phyloP scores from a whole-genome alignment of 2,797 vertebrate genomes.

The Falco biarmicus region DNA sequence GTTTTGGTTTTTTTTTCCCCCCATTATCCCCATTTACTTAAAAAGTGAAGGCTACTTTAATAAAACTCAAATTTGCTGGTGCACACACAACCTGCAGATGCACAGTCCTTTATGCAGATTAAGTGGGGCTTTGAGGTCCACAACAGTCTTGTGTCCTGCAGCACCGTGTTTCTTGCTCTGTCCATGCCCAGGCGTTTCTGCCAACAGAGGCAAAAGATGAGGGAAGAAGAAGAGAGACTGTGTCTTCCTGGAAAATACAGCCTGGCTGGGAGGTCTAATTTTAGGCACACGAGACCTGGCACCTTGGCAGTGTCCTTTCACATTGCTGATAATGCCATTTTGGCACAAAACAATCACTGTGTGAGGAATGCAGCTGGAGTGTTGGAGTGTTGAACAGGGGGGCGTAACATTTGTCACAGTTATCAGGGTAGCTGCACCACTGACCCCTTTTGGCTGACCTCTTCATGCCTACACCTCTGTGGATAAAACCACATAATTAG shows the following conservation, averaged over 20 bases:
- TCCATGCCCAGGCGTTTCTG: neutral
- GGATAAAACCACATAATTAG: neutral
- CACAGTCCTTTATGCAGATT: neutral
- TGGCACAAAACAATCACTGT: neutral
- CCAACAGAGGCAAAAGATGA: neutral
- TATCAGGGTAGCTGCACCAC: neutral
- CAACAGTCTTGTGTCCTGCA: neutral
- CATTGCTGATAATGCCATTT: slow-evolving; percentile 2
- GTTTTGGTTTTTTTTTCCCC: neutral
- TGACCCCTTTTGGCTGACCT: slow-evolving; percentile 16
- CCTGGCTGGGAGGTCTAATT: slow-evolving; percentile 68
- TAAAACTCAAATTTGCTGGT: neutral
- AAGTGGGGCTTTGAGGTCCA: neutral
- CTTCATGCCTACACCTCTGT: neutral
- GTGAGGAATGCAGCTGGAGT: slow-evolving; percentile 3
- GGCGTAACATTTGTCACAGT: neutral
- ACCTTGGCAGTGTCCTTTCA: slow-evolving; percentile 57
- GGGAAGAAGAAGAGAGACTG: neutral
- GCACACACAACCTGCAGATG: neutral
- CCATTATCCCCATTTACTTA: neutral
- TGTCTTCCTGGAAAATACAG: slow-evolving; percentile 13
- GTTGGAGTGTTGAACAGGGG: neutral
- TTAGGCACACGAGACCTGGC: slow-evolving; percentile 52
- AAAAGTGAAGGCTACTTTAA: neutral
- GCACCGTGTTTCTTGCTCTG: neutral